A percentile compares a stretch with the other conserved stretches of the same genome.
These are phyloP conservation scores for Gymnothorax reevesii DNA, from an alignment of 2,797 vertebrate species.

Conservation along the genomic window DNA sequence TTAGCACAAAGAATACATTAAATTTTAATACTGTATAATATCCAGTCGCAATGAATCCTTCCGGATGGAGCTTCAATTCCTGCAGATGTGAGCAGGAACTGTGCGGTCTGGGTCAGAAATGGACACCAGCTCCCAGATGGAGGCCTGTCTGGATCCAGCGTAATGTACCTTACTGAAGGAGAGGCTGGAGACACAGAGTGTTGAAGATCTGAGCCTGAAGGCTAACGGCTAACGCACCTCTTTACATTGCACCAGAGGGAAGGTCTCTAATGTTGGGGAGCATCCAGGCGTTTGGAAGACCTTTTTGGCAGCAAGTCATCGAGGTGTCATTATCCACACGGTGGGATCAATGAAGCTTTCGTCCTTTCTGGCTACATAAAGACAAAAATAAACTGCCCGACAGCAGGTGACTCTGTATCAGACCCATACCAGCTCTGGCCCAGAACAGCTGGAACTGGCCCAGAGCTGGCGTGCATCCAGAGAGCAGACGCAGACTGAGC, in stretches of 20 bases:
- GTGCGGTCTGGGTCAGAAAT: background rate
- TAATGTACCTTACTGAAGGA: background rate
- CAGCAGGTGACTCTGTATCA: too few species aligned
- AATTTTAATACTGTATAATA: constrained; percentile 35
- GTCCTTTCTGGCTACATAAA: too few species aligned
- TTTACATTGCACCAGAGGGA: background rate
- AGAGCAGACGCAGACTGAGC: too few species aligned
- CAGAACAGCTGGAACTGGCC: too few species aligned
- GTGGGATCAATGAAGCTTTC: too few species aligned
- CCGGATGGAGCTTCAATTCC: background rate
- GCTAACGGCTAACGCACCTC: background rate
- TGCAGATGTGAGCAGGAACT: background rate
- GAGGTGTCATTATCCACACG: too few species aligned
- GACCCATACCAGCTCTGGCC: too few species aligned
- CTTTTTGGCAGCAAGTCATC: too few species aligned
- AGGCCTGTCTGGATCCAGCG: too few species aligned
- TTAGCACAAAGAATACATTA: constrained; percentile 12
- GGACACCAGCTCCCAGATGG: background rate
- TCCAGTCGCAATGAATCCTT: background rate
- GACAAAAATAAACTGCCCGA: too few species aligned
- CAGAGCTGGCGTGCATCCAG: too few species aligned
- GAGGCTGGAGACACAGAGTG: background rate
- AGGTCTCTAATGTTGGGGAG: background rate
- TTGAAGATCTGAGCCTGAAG: background rate
- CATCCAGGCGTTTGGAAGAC: too few species aligned